Base-by-base conservation (phyloP, 1,140 invertebrate genomes). In the Leptinotarsa texana region DNA sequence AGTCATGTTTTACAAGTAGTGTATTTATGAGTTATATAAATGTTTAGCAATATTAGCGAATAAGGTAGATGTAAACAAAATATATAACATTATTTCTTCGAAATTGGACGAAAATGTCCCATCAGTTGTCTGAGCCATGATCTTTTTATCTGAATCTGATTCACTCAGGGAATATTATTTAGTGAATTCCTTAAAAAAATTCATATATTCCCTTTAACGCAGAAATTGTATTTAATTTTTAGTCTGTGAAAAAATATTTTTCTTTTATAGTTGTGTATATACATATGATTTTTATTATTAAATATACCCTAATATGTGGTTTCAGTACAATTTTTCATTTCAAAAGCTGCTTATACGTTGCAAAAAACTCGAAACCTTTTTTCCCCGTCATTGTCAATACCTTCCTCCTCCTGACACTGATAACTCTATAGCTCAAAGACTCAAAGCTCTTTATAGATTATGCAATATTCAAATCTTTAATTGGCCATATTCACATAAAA, bases 21-120 rank as follows among this genome's bases (percentile, higher is more conserved):
- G 13, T 66, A 66, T 66, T 66, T 66, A 66, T 66, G 21, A 73
- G 63, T 27, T 24, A 68, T 15, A 63, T 74, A 69, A 69, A 22
- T 27, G 51, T 76, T 63, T 80, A 80, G 79, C 79, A 80, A 80
- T 80, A 80, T 80, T 80, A 80, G 79, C 27, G 18, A 22, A 51
- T 80, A 80, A 73, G 75, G 70, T 73, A 67, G 57, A 17, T 63
- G 49, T 57, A 57, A 72, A 61, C 68, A 68, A 67, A 47, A 51
- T 77, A 76, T 75, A 73, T 74, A 78, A 78, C 21, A 75, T 75
- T 69, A 21, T 70, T 75, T 72, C 63, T 75, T 57, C 73, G 73
- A 72, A 74, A 63, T 51, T 71, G 66, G 73, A 63, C 42, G 22
- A 72, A 75, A 61, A 33, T 66, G 62, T 74, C 21, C 13, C 57